Evolutionary conservation across 2,888 invertebrate species (phyloP), one percentile per base, ranked within the genome.

Genomic region (Dendrolimus pini): DNA sequence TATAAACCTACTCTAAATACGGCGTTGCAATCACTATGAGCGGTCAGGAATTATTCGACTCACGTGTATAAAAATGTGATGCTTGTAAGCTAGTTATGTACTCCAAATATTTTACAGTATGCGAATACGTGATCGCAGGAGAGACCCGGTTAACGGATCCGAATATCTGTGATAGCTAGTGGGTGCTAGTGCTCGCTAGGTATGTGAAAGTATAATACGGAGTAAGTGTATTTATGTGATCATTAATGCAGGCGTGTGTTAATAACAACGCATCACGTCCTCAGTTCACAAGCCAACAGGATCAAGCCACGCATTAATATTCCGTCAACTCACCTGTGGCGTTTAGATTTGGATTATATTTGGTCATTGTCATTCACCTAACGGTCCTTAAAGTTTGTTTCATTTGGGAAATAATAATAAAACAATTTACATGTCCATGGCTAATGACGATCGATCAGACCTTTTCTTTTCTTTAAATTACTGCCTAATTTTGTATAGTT

Each of bases 291-390:
- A 88, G 86, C 79, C 77, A 78, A 73, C 80, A 80, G 78, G 78
- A 81, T 76, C 78, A 75, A 74, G 72, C 67, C 67, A 70, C 78
- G 72, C 82, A 89, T 90, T 89, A 82, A 83, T 84, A 90, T 90
- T 89, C 89, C 74, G 82, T 78, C 79, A 80, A 81, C 77, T 77
- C 72, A 75, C 77, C 75, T 75, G 72, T 77, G 80, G 78, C 87
- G 86, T 86, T 90, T 89, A 88, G 83, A 90, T 89, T 87, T 89
- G 86, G 90, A 90, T 89, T 89, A 89, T 86, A 80, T 81, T 82
- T 79, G 79, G 77, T 85, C 82, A 86, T 89, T 89, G 85, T 85
- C 78, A 89, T 89, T 85, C 88, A 75, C 69, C 72, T 75, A 77
- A 81, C 83, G 77, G 77, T 70, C 66, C 68, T 71, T 74, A 75